Percentiles rank a stretch among this genome's conserved stretches.
These are phyloP conservation scores for Enteromius trimaculatus DNA, from an alignment of 2,797 vertebrate species.

Conservation along the genomic window DNA sequence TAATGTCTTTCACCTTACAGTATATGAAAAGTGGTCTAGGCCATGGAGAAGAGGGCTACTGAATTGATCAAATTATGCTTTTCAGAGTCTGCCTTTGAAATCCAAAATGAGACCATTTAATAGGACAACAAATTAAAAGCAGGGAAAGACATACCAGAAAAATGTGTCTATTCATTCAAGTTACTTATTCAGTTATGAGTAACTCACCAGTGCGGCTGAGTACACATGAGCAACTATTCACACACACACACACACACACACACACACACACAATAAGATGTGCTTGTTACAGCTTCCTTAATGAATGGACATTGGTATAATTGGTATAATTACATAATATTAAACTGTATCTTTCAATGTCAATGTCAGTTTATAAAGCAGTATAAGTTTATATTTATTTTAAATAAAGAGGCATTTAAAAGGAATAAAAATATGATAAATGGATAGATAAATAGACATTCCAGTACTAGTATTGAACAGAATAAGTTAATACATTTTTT, in stretches of 20 bases:
- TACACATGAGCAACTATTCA: neutral
- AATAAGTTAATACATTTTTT: neutral
- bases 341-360: neutral
- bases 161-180: neutral
- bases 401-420: neutral
- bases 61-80: conserved; percentile 8
- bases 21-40: neutral
- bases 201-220: neutral
- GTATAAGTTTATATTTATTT: neutral
- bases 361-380: neutral
- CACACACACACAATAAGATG: neutral
- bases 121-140: conserved; percentile 9
- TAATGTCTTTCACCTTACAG: conserved; percentile 13
- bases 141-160: neutral
- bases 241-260: neutral
- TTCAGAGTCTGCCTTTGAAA: conserved; percentile 9
- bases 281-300: too few species aligned
- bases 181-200: neutral
- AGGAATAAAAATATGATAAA: neutral
- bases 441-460: too few species aligned
- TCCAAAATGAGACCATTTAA: conserved; percentile 6
- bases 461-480: neutral
- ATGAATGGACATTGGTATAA: too few species aligned
- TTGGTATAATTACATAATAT: neutral
- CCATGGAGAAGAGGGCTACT: neutral